Percentiles rank a stretch among this genome's conserved stretches.
Evolutionary conservation across 2,797 vertebrate species (phyloP).

Genomic region (Lepidocolaptes lacrymiger): DNA sequence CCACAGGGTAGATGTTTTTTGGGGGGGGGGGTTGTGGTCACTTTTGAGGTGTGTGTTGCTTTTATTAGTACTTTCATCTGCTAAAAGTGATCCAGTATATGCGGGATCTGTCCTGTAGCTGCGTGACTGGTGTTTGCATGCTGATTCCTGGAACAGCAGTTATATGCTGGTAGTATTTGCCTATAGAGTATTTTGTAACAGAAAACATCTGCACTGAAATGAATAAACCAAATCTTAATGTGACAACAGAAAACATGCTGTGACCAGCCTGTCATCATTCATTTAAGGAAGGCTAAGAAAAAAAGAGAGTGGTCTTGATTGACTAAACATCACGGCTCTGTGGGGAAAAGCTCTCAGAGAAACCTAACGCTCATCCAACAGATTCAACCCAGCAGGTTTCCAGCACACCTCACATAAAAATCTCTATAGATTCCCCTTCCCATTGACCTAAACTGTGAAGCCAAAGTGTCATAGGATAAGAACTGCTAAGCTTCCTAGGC

Average conservation of each 20-base stretch:
- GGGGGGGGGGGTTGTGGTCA: too few species aligned
- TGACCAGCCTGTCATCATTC: constrained; percentile 60
- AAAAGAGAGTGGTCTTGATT: constrained; percentile 28
- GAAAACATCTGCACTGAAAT: constrained; percentile 51
- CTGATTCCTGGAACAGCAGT: constrained; percentile 19
- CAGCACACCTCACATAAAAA: not conserved
- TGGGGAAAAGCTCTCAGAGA: not conserved
- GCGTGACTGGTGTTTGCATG: not conserved
- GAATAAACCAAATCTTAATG: constrained; percentile 64
- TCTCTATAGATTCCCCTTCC: not conserved
- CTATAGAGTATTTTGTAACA: constrained; percentile 61
- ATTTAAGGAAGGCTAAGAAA: constrained; percentile 36
- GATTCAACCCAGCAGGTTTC: not conserved
- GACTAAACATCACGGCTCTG: constrained; percentile 36
- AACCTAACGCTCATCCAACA: not conserved
- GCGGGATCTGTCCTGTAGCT: not conserved
- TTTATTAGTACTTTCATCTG: not conserved
- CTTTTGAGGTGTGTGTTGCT: not conserved
- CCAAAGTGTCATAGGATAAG: not conserved
- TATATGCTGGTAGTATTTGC: constrained; percentile 38
- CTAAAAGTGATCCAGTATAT: not conserved
- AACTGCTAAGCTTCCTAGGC: not conserved
- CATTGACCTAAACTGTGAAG: not conserved
- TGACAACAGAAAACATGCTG: constrained; percentile 71
- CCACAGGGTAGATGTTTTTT: not conserved